A percentile compares a stretch with the other conserved stretches of the same genome.
phyloP scores from a whole-genome alignment of 2,888 invertebrate species.

The Drosophila formosana region DNA sequence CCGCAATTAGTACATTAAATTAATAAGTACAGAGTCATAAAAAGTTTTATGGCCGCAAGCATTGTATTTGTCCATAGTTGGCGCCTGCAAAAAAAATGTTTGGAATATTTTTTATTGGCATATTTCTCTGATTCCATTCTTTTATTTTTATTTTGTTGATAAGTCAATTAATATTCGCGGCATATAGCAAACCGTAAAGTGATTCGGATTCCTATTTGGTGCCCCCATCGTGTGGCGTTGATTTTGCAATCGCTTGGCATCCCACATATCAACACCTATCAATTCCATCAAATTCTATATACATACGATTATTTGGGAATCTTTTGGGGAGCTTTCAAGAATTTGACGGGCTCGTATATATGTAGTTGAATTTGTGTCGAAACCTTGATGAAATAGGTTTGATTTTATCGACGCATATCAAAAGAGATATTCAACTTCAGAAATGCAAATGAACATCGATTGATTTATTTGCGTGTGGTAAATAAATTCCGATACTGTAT shows the following conservation, averaged over 20 bases:
- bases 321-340: conserved; percentile 6
- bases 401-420: conserved; percentile 30
- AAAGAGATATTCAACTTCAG: conserved; percentile 34
- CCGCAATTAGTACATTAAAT: conserved; percentile 78
- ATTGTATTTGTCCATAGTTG: conserved; percentile 44
- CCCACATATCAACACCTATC: conserved; percentile 72
- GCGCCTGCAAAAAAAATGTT: conserved; percentile 31
- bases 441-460: conserved; percentile 29
- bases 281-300: conserved; percentile 25
- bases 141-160: conserved; percentile 39
- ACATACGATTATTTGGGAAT: conserved; percentile 1
- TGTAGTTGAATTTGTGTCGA: conserved; percentile 55
- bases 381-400: conserved; percentile 62
- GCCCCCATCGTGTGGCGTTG: conserved; percentile 17
- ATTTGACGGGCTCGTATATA: not conserved
- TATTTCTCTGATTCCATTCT: conserved; percentile 50
- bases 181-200: conserved; percentile 49
- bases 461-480: conserved; percentile 49
- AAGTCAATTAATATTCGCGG: conserved; percentile 73
- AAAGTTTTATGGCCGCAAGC: conserved; percentile 33
- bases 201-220: conserved; percentile 61
- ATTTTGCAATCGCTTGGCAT: conserved; percentile 70
- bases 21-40: conserved; percentile 72
- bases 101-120: conserved; percentile 71
- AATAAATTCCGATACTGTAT: conserved; percentile 24